Percentiles rank a stretch among this genome's conserved stretches.
These are phyloP conservation scores for Falco punctatus DNA, from an alignment of 2,113 vertebrate species.

Conservation along the genomic window DNA sequence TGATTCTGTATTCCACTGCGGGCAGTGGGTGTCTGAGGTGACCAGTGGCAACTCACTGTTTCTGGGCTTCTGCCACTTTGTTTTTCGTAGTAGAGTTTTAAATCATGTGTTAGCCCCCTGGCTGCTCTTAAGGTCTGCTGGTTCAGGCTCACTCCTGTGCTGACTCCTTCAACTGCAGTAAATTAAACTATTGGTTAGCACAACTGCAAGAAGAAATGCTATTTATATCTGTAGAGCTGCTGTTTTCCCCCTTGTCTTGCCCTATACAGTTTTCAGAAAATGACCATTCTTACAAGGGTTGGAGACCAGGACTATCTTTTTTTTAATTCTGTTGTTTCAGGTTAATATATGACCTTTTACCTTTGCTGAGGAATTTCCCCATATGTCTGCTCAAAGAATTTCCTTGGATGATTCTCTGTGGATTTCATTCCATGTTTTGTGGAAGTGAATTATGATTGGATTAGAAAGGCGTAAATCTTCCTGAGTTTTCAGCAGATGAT, in stretches of 20 bases:
- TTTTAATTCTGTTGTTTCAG: constrained; percentile 14
- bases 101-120: not conserved
- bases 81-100: not conserved
- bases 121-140: not conserved
- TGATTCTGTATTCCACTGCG: not conserved
- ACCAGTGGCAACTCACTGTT: not conserved
- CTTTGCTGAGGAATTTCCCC: constrained; percentile 59
- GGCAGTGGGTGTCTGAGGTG: not conserved
- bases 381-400: constrained; percentile 58
- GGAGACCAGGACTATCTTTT: not conserved
- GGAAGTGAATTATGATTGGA: constrained; percentile 59
- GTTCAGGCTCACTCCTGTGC: not conserved
- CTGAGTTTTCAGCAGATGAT: constrained; percentile 60
- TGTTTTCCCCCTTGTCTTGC: not conserved
- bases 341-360: constrained; percentile 62
- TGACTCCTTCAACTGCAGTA: not conserved
- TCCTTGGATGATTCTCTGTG: constrained; percentile 50
- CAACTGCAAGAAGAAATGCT: not conserved
- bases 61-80: not conserved
- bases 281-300: not conserved
- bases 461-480: constrained; percentile 67
- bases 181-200: not conserved
- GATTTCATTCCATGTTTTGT: constrained; percentile 51
- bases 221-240: not conserved
- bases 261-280: not conserved